Conservation (phyloP, 1,140 invertebrate genomes). For the Musca vetustissima region DNA sequence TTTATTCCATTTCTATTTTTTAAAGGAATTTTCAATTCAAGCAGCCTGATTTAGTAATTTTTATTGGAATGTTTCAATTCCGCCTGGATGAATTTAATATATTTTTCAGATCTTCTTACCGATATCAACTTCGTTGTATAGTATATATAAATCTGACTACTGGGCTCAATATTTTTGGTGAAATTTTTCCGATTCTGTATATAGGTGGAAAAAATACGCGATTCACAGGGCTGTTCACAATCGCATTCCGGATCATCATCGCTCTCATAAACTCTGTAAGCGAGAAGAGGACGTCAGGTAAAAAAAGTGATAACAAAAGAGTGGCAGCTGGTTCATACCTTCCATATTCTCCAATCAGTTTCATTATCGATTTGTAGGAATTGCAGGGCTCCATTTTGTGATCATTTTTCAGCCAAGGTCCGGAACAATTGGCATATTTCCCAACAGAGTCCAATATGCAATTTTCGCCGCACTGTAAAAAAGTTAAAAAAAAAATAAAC, state of each 20-base stretch:
- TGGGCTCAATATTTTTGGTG: slow-evolving; percentile 31
- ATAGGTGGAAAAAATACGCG: slow-evolving; percentile 55
- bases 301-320: too few relatives aligned
- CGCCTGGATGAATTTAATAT: too few relatives aligned
- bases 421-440: slow-evolving; percentile 58
- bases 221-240: slow-evolving; percentile 55
- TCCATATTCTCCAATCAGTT: slow-evolving; percentile 57
- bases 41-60: too few relatives aligned
- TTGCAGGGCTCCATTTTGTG: slow-evolving; percentile 52
- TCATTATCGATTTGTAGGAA: slow-evolving; percentile 56
- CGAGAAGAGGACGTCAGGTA: neutral
- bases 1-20: too few relatives aligned
- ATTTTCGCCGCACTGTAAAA: slow-evolving; percentile 59
- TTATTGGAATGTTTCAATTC: too few relatives aligned
- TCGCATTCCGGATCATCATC: slow-evolving; percentile 50
- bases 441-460: slow-evolving; percentile 58
- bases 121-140: slow-evolving; percentile 58
- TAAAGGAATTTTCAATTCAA: too few relatives aligned
- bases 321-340: too few relatives aligned
- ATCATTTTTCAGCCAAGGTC: slow-evolving; percentile 63
- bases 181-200: slow-evolving; percentile 53
- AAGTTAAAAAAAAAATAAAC: neutral
- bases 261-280: slow-evolving; percentile 42
- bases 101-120: slow-evolving; percentile 31
- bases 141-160: slow-evolving; percentile 55